Conservation (phyloP, 1,140 invertebrate species). For the Tribolium castaneum region DNA sequence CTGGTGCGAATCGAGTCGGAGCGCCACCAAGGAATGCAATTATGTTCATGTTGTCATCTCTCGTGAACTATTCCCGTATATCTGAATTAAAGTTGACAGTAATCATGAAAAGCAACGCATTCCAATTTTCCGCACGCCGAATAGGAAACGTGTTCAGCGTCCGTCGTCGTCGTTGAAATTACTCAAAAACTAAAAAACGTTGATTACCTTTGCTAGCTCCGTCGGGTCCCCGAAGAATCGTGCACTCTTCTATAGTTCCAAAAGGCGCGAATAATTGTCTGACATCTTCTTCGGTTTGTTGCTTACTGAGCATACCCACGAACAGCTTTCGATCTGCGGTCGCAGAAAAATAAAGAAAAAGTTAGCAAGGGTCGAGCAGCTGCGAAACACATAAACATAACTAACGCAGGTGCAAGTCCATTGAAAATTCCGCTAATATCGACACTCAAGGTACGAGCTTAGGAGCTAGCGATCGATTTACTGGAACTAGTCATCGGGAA, state of each 20-base stretch:
- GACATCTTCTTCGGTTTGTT: constrained; percentile 99
- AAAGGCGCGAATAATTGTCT: constrained; percentile 95
- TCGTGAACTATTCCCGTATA: constrained; percentile 47
- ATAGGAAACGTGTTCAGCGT: constrained; percentile 23
- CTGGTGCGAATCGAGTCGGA: not conserved
- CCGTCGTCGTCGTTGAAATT: constrained; percentile 2
- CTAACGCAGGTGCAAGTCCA: constrained; percentile 56
- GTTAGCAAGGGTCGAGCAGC: not conserved
- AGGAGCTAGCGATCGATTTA: constrained; percentile 57
- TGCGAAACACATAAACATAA: constrained; percentile 52
- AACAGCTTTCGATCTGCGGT: constrained; percentile 96
- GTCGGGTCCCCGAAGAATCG: constrained; percentile 96
- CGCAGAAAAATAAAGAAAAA: constrained; percentile 48
- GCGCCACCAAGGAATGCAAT: constrained; percentile 47
- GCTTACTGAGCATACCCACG: constrained; percentile 99
- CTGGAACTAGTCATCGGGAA: constrained; percentile 49
- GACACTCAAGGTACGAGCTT: constrained; percentile 57
- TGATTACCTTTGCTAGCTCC: constrained; percentile 92
- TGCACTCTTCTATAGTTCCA: constrained; percentile 99
- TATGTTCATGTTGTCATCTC: constrained; percentile 50
- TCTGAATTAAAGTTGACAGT: constrained; percentile 53
- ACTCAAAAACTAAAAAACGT: not conserved
- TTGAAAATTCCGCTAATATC: constrained; percentile 53
- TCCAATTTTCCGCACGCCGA: constrained; percentile 45
- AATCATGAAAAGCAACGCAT: constrained; percentile 49